Base-by-base conservation (phyloP, 2,113 vertebrate genomes). In the Alligator mississippiensis region DNA sequence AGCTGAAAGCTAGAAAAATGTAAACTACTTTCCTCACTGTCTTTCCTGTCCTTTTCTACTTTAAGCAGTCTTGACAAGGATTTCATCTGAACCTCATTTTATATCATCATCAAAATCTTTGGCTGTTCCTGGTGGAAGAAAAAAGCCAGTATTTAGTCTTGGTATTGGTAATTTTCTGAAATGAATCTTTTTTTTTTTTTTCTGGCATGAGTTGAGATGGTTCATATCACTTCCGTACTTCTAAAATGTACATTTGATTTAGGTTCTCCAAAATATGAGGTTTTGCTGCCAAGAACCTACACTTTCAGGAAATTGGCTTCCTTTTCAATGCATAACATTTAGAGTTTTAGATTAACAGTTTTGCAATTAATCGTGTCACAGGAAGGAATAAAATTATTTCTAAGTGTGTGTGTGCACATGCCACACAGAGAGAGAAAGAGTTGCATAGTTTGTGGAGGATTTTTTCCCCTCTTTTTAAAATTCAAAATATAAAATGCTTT, bases 291-390 rank as follows among this genome's bases (percentile, higher is more conserved):
- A 97, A 95, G 96, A 91, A 92, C 93, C 88, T 96, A 96, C 86
- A 92, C 80, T 96, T 96, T 94, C 81, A 96, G 94, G 96, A 93
- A 96, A 95, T 95, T 96, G 95, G 95, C 91, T 97, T 96, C 95
- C 95, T 97, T 96, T 96, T 96, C 95, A 96, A 96, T 95, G 96
- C 96, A 94, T 96, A 97, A 96, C 96, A 96, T 97, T 96, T 96
- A 30, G 66, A 18, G 66, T 30, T 30, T 30, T 30, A 97, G 95
- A 96, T 94, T 96, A 96, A 96, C 95, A 97, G 96, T 95, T 97
- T 97, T 95, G 94, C 95, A 96, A 96, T 97, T 97, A 97, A 96
- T 95, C 96, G 96, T 94, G 94, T 94, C 91, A 92, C 93, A 18
- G 8, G n/a, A 94, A 92, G 93, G 91, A 96, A 97, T 96, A 96